These are phyloP conservation scores for Cochlearius cochlearius DNA, from an alignment of 2,113 vertebrate species.

Conservation along the genomic window DNA sequence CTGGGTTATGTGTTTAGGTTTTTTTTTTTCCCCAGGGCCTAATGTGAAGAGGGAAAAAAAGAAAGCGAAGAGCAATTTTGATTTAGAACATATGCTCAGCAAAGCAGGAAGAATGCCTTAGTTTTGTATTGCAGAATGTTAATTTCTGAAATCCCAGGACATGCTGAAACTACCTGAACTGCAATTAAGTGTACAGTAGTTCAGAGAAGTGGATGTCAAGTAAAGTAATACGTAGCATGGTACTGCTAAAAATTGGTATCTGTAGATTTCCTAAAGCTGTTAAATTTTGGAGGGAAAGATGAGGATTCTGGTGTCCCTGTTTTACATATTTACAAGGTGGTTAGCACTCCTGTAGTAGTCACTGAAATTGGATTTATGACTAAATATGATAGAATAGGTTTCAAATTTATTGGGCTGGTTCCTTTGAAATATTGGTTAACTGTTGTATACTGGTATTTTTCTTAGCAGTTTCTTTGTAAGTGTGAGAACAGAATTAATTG, in stretches of 20 bases:
- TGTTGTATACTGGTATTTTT: not conserved
- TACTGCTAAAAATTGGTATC: not conserved
- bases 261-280: not conserved
- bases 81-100: not conserved
- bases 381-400: not conserved
- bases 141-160: not conserved
- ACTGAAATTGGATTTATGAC: not conserved
- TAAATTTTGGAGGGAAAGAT: not conserved
- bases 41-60: not conserved
- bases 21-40: not conserved
- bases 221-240: not conserved
- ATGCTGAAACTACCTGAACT: not conserved
- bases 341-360: not conserved
- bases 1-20: not conserved
- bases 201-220: not conserved
- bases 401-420: not conserved
- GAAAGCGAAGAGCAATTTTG: not conserved
- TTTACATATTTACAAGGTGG: not conserved
- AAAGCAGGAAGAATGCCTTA: not conserved
- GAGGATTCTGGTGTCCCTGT: not conserved
- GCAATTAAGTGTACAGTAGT: not conserved
- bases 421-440: not conserved
- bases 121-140: not conserved
- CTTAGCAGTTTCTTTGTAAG: not conserved
- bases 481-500: not conserved